Conservation (phyloP, 2,797 vertebrate genomes). For the Pseudomugil gertrudae region DNA sequence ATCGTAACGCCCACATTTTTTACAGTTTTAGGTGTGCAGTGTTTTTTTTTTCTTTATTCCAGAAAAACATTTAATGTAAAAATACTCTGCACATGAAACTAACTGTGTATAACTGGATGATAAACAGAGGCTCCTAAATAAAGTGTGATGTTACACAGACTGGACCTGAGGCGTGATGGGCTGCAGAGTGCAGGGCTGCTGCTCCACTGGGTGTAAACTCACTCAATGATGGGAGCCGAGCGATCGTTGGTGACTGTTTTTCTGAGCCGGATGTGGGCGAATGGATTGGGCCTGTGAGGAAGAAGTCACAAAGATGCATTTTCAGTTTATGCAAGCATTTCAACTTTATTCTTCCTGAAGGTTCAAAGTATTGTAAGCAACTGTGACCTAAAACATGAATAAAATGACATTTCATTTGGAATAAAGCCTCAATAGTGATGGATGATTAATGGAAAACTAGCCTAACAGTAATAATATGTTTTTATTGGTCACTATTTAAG, state of each 20-base stretch:
- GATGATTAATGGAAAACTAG: too few species aligned
- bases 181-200: conserved; percentile 11
- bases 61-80: conserved; percentile 22
- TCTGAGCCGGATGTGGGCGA: conserved; percentile 86
- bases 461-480: too few species aligned
- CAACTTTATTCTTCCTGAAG: too few species aligned
- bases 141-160: conserved; percentile 39
- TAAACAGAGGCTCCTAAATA: conserved; percentile 22
- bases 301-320: conserved; percentile 6
- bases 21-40: conserved; percentile 9
- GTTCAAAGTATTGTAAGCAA: too few species aligned
- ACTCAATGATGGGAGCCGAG: conserved; percentile 88
- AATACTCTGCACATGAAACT: conserved; percentile 26
- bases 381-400: too few species aligned
- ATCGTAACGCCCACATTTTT: conserved; percentile 11
- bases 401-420: too few species aligned
- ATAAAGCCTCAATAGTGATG: too few species aligned
- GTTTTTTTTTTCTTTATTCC: conserved; percentile 15
- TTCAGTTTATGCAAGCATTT: not conserved
- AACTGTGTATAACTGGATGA: conserved; percentile 26
- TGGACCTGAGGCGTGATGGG: conserved; percentile 38
- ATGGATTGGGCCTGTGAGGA: conserved; percentile 83
- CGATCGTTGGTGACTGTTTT: conserved; percentile 89
- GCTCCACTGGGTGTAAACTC: conserved; percentile 31
- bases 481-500: too few species aligned